Evolutionary conservation across 2,888 invertebrate genomes (phyloP).

Genomic region (Temnothorax ravouxi): DNA sequence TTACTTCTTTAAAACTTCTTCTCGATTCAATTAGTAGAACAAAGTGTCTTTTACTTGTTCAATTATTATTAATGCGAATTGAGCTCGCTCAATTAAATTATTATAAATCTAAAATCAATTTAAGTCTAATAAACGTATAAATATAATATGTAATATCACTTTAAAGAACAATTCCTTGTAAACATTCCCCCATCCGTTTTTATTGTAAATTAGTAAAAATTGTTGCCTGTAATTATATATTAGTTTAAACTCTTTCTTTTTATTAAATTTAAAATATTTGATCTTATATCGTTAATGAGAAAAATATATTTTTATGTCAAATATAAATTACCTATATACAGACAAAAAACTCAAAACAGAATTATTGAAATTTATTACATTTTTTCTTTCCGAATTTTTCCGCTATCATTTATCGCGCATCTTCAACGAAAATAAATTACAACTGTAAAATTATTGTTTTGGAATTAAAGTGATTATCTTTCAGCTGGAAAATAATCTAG

Average conservation of each 20-base stretch:
- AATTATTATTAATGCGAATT: not conserved
- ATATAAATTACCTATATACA: slow-evolving; percentile 3
- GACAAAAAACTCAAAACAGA: not conserved
- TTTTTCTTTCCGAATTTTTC: not conserved
- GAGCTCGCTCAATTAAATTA: too few relatives aligned
- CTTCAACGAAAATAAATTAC: not conserved
- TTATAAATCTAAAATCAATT: too few relatives aligned
- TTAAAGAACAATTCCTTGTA: not conserved
- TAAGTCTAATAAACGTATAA: not conserved
- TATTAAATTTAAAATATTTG: not conserved
- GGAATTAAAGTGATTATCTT: not conserved
- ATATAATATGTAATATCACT: not conserved
- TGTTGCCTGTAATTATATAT: not conserved
- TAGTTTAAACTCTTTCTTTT: not conserved
- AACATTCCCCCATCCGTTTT: not conserved
- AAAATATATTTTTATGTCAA: not conserved
- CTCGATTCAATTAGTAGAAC: too few relatives aligned
- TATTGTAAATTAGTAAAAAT: not conserved
- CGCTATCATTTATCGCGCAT: not conserved
- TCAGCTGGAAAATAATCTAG: not conserved
- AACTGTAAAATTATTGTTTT: not conserved
- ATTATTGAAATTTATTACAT: not conserved
- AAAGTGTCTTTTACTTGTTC: not conserved
- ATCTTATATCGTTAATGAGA: not conserved
- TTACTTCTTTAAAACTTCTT: not conserved